Conservation (phyloP, 2,113 vertebrate genomes). For the Pseudorectes ferrugineus region DNA sequence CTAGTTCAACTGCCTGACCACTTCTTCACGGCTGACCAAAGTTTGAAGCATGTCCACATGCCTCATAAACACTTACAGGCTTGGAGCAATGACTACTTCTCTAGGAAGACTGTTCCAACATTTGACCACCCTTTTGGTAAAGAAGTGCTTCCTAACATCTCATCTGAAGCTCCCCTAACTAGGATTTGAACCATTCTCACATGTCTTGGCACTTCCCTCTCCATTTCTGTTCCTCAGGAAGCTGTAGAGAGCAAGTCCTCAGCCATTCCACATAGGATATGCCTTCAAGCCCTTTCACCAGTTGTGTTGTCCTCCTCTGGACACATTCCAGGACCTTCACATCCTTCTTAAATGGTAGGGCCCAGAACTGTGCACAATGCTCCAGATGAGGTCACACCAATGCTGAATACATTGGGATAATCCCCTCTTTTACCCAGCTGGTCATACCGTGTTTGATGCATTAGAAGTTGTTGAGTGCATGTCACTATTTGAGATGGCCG, state of each 20-base stretch:
- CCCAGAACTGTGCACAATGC: not conserved
- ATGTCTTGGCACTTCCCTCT: not conserved
- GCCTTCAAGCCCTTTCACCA: not conserved
- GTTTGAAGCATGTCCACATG: not conserved
- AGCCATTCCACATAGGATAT: not conserved
- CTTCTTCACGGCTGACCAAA: not conserved
- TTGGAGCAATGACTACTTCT: not conserved
- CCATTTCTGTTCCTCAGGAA: not conserved
- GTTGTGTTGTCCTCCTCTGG: not conserved
- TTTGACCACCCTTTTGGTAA: not conserved
- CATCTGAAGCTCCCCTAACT: not conserved
- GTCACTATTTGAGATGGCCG: not conserved
- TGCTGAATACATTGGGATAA: not conserved
- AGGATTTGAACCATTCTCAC: not conserved
- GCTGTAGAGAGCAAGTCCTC: rapidly evolving
- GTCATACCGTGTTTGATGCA: not conserved
- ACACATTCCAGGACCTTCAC: not conserved
- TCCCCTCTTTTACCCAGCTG: not conserved
- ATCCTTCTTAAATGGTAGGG: not conserved
- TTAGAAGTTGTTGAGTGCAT: not conserved
- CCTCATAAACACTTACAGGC: not conserved
- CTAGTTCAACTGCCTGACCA: not conserved
- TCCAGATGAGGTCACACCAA: not conserved
- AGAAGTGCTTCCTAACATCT: not conserved
- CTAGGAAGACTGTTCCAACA: not conserved